Percentiles rank a stretch among this genome's conserved stretches.
Conservation (phyloP, 2,888 invertebrate genomes). For the Gasteruption jaculator region DNA sequence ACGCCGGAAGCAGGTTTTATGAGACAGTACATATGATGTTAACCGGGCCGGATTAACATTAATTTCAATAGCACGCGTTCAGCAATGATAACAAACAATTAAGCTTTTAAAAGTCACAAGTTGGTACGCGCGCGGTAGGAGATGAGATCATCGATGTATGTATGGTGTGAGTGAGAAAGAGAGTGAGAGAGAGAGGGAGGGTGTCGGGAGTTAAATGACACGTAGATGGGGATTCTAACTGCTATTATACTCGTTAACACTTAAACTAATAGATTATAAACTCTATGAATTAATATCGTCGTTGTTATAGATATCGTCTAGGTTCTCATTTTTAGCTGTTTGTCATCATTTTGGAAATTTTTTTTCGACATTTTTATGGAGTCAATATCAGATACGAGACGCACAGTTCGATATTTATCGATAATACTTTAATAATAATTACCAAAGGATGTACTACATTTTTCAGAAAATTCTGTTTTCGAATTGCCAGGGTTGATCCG, state of each 20-base stretch:
- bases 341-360: no score
- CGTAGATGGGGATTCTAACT: slow-evolving; percentile 46
- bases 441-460: no score
- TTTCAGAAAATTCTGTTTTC: no score
- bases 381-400: no score
- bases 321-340: slow-evolving; percentile 39
- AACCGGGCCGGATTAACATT: slow-evolving; percentile 48
- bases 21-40: slow-evolving; percentile 39
- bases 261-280: slow-evolving; percentile 48
- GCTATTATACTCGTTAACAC: slow-evolving; percentile 48
- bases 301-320: slow-evolving; percentile 31
- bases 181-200: no score
- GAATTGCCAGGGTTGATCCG: no score
- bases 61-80: slow-evolving; percentile 51
- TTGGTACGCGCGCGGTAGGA: slow-evolving; percentile 36
- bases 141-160: slow-evolving; percentile 52
- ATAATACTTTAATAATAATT: no score
- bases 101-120: slow-evolving; percentile 44
- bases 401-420: no score
- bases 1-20: slow-evolving; percentile 49
- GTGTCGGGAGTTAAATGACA: slow-evolving; percentile 49
- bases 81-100: slow-evolving; percentile 52
- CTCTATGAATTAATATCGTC: slow-evolving; percentile 48
- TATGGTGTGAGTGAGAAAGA: no score
- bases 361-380: no score